Conservation (phyloP, 2,797 vertebrate species). For the Enteromius mattozi region DNA sequence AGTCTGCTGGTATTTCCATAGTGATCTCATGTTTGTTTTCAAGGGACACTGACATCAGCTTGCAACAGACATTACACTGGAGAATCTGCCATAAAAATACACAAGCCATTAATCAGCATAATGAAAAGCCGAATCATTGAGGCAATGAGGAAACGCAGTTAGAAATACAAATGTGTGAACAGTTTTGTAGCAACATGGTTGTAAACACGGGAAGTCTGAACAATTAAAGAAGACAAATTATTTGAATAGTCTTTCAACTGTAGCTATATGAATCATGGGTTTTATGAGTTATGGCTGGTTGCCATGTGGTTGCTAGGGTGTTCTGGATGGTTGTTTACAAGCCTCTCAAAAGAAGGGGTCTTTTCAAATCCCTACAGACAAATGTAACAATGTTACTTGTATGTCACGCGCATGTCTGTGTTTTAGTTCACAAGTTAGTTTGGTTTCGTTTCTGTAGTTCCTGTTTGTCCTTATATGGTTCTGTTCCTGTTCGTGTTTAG, state of each 20-base stretch:
- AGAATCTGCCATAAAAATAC: slow-evolving; percentile 56
- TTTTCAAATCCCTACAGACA: background rate
- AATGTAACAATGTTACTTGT: background rate
- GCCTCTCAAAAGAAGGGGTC: background rate
- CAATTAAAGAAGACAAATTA: slow-evolving; percentile 15
- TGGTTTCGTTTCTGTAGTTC: too few species aligned
- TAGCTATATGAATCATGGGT: too few species aligned
- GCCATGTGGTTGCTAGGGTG: background rate
- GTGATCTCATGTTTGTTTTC: slow-evolving; percentile 69
- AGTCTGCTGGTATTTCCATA: slow-evolving; percentile 55
- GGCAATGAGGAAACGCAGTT: slow-evolving; percentile 26
- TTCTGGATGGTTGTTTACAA: background rate
- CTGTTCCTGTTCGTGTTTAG: too few species aligned
- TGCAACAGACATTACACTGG: slow-evolving; percentile 50
- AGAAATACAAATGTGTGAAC: slow-evolving; percentile 10
- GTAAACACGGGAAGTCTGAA: slow-evolving; percentile 24
- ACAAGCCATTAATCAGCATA: slow-evolving; percentile 60
- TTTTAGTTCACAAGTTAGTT: too few species aligned
- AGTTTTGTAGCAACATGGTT: slow-evolving; percentile 12
- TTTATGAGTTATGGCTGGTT: background rate
- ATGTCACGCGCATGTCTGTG: too few species aligned
- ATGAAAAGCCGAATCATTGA: slow-evolving; percentile 51
- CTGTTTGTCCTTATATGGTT: too few species aligned
- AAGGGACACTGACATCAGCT: slow-evolving; percentile 58
- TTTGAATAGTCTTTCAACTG: background rate